Evolutionary conservation across 2,113 vertebrate species (phyloP).

Genomic region (Megaleporinus macrocephalus): DNA sequence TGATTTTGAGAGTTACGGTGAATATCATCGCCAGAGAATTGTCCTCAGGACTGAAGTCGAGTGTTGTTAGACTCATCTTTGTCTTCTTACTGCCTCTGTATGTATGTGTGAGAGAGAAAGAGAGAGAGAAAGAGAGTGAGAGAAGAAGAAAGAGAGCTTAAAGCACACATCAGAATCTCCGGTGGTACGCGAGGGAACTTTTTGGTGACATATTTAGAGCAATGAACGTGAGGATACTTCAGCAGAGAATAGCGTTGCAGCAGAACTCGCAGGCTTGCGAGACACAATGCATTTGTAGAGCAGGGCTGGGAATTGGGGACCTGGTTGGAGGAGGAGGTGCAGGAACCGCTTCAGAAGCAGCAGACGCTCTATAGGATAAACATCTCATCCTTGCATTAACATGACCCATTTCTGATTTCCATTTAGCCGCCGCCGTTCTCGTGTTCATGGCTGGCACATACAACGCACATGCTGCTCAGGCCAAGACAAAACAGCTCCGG

Average conservation of each 20-base stretch:
- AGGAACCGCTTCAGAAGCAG: constrained; percentile 21
- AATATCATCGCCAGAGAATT: not conserved
- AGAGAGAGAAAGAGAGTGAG: not conserved
- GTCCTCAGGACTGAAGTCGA: not conserved
- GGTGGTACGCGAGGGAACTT: constrained; percentile 38
- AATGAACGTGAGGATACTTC: constrained; percentile 41
- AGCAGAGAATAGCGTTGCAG: constrained; percentile 34
- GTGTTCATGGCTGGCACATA: not conserved
- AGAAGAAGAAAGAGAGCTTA: constrained; percentile 12
- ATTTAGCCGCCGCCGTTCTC: not conserved
- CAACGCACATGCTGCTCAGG: not conserved
- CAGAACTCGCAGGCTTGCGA: constrained; percentile 30
- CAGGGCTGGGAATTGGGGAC: constrained; percentile 31
- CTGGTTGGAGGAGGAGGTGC: constrained; percentile 16
- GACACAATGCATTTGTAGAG: constrained; percentile 41
- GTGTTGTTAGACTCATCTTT: not conserved
- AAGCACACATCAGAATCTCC: constrained; percentile 38
- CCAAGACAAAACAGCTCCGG: not conserved
- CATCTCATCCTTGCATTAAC: constrained; percentile 21
- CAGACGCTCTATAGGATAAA: constrained; percentile 7
- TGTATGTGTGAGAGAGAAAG: not conserved
- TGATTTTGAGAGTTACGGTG: not conserved
- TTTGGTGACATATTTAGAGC: constrained; percentile 52
- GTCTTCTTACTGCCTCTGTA: not conserved
- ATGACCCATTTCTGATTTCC: constrained; percentile 10